Evolutionary conservation across 1,140 invertebrate species (phyloP), one percentile per base, ranked within the genome.

Genomic region (Apis dorsata): DNA sequence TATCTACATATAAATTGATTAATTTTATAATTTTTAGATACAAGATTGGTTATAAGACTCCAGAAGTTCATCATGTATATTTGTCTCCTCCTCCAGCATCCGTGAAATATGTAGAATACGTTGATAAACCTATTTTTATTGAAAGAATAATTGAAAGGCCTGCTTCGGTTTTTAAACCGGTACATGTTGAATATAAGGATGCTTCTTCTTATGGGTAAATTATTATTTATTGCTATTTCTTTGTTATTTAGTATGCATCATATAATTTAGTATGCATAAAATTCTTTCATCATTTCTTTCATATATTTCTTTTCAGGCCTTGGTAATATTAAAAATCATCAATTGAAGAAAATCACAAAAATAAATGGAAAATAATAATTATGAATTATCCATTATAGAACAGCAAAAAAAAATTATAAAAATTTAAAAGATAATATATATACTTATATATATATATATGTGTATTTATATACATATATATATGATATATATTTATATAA

Each of bases 81-180:
- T 55, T 92, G 11, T 79, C 91, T 12, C 86, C 90, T 21, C 92
- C 93, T 1, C 87, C 89, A 51, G 77, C 91, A 34, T 85, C 92
- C 11, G 89, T 91, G 55, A 92, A 91, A 83, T 93, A 93, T 59
- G 88, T 93, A 7, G 92, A 93, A 81, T 93, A 92, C 75, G 88
- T 93, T 4, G 92, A 93, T 76, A 92, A 93, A 80, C 93, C 93
- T 19, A 87, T 93, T 62, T 93, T 86, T 85, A 89, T 93, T 15
- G 90, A 92, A 79, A 93, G 83, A 74, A 88, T 93, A 69, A 78
- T 92, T 49, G 92, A 93, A 76, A 81, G 70, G n/a, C 92, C 92
- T 63, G 49, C 76, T n/a, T 88, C 92, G 71, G 81, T 91, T 77
- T 90, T 88, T 74, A 92, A 92, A 86, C 83, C 90, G 17, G 71